These are phyloP conservation scores for Chloroceryle amazona DNA, from an alignment of 2,797 vertebrate genomes.

Conservation along the genomic window DNA sequence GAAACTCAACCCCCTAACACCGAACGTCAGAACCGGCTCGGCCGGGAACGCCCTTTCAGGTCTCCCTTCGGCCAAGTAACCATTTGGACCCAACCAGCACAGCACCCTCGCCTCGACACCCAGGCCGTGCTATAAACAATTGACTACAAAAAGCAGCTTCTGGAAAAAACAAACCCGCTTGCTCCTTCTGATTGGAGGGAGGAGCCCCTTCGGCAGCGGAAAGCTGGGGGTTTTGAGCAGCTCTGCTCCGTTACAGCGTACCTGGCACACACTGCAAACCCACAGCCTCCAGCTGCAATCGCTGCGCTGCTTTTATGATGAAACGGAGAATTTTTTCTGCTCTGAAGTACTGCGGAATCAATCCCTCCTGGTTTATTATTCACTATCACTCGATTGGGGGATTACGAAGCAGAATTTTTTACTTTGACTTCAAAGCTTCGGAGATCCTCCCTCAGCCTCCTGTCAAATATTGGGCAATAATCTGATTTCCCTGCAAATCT, in stretches of 20 bases:
- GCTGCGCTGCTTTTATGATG: neutral
- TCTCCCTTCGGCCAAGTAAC: neutral
- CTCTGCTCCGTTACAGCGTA: neutral
- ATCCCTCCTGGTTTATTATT: neutral
- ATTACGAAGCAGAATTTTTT: neutral
- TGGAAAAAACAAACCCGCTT: neutral
- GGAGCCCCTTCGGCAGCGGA: neutral
- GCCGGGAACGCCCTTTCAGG: neutral
- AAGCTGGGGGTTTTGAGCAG: neutral
- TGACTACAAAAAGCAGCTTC: neutral
- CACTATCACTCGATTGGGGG: neutral
- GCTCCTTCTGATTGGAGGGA: neutral
- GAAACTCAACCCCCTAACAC: neutral
- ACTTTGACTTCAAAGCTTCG: neutral
- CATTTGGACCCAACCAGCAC: neutral
- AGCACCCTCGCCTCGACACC: neutral
- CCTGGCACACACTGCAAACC: neutral
- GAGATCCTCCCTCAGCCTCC: neutral
- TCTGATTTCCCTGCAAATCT: conserved; percentile 31
- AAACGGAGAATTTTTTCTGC: neutral
- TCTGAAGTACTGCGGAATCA: neutral
- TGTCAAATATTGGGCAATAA: neutral
- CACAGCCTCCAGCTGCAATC: neutral
- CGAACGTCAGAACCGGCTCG: neutral
- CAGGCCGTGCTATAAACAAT: neutral